phyloP scores from a whole-genome alignment of 2,113 vertebrate species.

The Pyxicephalus adspersus region DNA sequence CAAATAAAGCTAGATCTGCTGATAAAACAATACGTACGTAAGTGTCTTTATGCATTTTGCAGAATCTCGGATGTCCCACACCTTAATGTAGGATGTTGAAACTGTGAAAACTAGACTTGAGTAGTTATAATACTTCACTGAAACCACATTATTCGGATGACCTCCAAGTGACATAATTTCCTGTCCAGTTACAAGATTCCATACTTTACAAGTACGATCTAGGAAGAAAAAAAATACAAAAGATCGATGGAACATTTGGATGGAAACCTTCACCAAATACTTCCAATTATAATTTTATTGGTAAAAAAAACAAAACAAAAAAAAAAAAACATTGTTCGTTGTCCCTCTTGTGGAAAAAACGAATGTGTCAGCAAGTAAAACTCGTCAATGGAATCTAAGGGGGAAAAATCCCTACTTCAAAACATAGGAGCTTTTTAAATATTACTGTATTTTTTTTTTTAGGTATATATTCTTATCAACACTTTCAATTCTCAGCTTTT shows the following conservation, averaged over 20 bases:
- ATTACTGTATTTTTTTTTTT: neutral
- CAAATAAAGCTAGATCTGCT: no score
- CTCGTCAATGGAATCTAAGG: no score
- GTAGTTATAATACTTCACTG: slow-evolving; percentile 88
- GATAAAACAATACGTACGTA: slow-evolving; percentile 77
- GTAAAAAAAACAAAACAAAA: neutral
- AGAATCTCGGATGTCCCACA: slow-evolving; percentile 97
- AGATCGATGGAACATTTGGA: neutral
- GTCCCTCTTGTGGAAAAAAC: no score
- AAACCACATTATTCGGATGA: slow-evolving; percentile 89
- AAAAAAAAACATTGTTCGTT: neutral
- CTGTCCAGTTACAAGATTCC: slow-evolving; percentile 98
- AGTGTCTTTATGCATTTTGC: slow-evolving; percentile 93
- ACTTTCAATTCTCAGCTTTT: neutral
- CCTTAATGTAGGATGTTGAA: slow-evolving; percentile 93
- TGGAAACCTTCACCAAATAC: neutral
- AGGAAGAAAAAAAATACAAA: slow-evolving; percentile 51
- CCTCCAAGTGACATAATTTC: slow-evolving; percentile 94
- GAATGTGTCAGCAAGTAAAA: no score
- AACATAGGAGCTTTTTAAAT: neutral
- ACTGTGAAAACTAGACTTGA: slow-evolving; percentile 95
- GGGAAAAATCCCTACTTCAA: neutral
- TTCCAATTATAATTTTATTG: neutral
- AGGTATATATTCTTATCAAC: neutral
- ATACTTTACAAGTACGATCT: slow-evolving; percentile 98